Evolutionary conservation across 1,140 invertebrate genomes (phyloP), one percentile per base, ranked within the genome.

Genomic region (Dreissena polymorpha): DNA sequence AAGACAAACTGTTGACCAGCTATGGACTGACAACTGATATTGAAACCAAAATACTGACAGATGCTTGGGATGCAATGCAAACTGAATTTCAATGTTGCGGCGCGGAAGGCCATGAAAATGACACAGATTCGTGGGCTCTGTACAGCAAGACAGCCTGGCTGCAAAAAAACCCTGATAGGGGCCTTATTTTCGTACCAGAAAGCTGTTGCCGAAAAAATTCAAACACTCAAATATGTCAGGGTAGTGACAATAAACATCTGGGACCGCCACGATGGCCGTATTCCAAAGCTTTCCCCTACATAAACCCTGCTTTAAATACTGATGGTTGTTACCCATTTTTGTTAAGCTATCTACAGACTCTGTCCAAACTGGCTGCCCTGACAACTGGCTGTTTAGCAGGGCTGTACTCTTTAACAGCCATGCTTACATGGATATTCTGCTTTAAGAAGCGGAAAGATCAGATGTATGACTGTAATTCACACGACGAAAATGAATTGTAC

Each of bases 401-500:
- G 57, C 57, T 82, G 12, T 82, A 73, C 50, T 82, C 73, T 29
- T 18, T 82, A 12, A 82, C 79, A 16, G 79, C 73, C 29, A 82
- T 82, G 79, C 70, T 82, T 1, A 82, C 79, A n/a, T 82, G 79
- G 79, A 71, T 74, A 21, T 82, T 74, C 71, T 82, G 79, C 39
- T 82, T 82, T 39, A 82, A 82, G 60, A 82, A 82, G n/a, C 63
- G 49, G 51, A 55, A 82, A n/a, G 79, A 82, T n/a, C 64, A 68
- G 53, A 71, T 73, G n/a, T 50, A 51, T 16, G 50, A 65, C 39
- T 39, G 39, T 39, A 72, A 68, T 21, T 74, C 60, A 18, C 74
- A 67, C 57, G 79, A 82, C 39, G 67, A 78, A 18, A 23, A 78
- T 70, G 77, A 82, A 29, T 49, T 39, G 39, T 39, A 82, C 29